Percentiles rank a stretch among this genome's conserved stretches.
Conservation (phyloP, 1,140 invertebrate species). For the Aethina tumida region DNA sequence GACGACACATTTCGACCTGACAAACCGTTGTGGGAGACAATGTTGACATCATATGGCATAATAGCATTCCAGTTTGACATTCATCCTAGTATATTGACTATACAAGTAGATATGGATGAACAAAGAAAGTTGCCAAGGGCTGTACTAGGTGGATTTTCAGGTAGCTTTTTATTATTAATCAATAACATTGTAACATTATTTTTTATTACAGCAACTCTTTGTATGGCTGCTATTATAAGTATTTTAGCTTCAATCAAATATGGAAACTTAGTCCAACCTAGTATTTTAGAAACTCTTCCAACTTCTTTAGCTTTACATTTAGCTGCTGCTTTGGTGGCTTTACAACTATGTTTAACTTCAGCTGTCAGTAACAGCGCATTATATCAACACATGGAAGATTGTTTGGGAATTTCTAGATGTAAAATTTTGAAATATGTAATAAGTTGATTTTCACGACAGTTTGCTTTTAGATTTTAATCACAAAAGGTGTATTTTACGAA, state of each 20-base stretch:
- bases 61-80: slow-evolving; percentile 67
- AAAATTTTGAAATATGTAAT: no score
- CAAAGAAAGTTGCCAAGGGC: slow-evolving; percentile 53
- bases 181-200: slow-evolving; percentile 4
- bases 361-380: slow-evolving; percentile 62
- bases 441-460: no score
- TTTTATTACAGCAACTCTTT: slow-evolving; percentile 43
- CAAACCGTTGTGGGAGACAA: slow-evolving; percentile 33
- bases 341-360: slow-evolving; percentile 66
- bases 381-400: slow-evolving; percentile 63
- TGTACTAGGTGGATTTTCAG: slow-evolving; percentile 50
- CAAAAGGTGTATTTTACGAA: slow-evolving; percentile 64
- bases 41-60: slow-evolving; percentile 52
- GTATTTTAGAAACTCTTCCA: slow-evolving; percentile 50
- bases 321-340: slow-evolving; percentile 54
- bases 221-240: slow-evolving; percentile 53
- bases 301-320: slow-evolving; percentile 47
- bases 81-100: slow-evolving; percentile 65
- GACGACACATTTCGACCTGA: slow-evolving; percentile 3
- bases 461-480: slow-evolving; percentile 71
- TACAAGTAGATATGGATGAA: slow-evolving; percentile 69
- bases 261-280: slow-evolving; percentile 41
- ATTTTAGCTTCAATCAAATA: slow-evolving; percentile 51
- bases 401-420: slow-evolving; percentile 48
- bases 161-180: slow-evolving; percentile 33